Base-by-base conservation (phyloP, 2,888 invertebrate genomes). In the Prosopocoilus inquinatus region DNA sequence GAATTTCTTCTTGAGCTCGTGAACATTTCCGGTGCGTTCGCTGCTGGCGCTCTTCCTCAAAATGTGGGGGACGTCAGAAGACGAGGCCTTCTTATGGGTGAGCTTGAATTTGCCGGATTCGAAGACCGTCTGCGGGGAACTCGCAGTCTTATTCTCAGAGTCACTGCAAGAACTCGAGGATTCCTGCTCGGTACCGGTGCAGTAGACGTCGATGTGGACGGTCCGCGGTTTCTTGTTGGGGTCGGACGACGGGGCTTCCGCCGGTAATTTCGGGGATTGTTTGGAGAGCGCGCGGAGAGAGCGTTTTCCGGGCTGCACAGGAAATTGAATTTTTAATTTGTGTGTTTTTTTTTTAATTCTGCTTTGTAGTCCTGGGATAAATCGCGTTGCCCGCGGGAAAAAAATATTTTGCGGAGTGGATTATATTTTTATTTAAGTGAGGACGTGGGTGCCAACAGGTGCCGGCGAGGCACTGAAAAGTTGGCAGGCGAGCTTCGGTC, bases 201-300 rank as follows among this genome's bases (percentile, higher is more conserved):
- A 88, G 67, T 88, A 88, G 2, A 88, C 88, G 73, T 88, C 88
- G 49, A 88, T 88, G 69, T 88, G 88, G 28, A 88, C 87, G 0
- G 88, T 88, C 53, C 87, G 80, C 9, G 84, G 83, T 66, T 80
- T 81, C 60, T 78, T 78, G 47, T 65, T 65, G 0, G 72, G 63
- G 60, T 75, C 75, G 53, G 67, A 70, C 1, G 67, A 62, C 61
- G 70, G 70, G 3, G 71, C 68, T 41, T 72, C 57, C 12, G 53
- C 47, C 28, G 50, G 46, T 28, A 28, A 28, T 28, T 28, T 28
- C 20, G 20, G 11, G 7, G 13, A 1, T 13, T 2, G 20, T 7
- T 28, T 28, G 7, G 20, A 28, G 20, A 5, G 20, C 20, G 20
- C 20, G 20, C 20, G 20, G 20, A 28, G 7, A 2, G 20, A 28